Evolutionary conservation across 1,140 invertebrate species (phyloP).

Genomic region (Drosophila mayri): DNA sequence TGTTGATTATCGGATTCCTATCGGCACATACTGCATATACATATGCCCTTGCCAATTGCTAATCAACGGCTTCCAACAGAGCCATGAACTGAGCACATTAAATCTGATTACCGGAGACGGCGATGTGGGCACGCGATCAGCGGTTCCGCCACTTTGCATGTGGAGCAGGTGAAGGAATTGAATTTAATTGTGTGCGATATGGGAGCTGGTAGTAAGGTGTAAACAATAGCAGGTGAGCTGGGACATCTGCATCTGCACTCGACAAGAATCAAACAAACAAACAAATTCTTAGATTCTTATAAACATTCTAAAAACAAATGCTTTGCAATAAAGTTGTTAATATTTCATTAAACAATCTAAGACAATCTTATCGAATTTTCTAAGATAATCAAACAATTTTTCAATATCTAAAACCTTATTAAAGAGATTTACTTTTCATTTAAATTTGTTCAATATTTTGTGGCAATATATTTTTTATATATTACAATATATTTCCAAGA

Average conservation of each 20-base stretch:
- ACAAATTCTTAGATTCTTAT: neutral
- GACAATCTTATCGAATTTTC: neutral
- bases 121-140: slow-evolving; percentile 22
- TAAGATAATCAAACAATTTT: neutral
- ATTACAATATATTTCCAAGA: neutral
- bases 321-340: neutral
- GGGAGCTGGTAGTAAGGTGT: neutral
- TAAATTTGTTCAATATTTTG: neutral
- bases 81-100: slow-evolving; percentile 8
- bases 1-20: neutral
- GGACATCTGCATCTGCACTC: slow-evolving; percentile 11
- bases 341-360: neutral
- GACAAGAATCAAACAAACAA: no score
- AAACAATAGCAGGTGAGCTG: slow-evolving; percentile 1
- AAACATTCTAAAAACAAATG: neutral
- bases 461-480: no score
- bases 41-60: slow-evolving; percentile 15
- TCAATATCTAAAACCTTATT: neutral
- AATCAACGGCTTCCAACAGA: slow-evolving; percentile 13
- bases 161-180: slow-evolving; percentile 8
- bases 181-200: slow-evolving; percentile 20
- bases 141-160: slow-evolving; percentile 16
- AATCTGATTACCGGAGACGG: slow-evolving; percentile 34
- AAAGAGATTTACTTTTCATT: neutral
- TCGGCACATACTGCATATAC: neutral